These are phyloP conservation scores for Lycophotia porphyrea DNA, from an alignment of 2,888 invertebrate genomes.

Conservation along the genomic window DNA sequence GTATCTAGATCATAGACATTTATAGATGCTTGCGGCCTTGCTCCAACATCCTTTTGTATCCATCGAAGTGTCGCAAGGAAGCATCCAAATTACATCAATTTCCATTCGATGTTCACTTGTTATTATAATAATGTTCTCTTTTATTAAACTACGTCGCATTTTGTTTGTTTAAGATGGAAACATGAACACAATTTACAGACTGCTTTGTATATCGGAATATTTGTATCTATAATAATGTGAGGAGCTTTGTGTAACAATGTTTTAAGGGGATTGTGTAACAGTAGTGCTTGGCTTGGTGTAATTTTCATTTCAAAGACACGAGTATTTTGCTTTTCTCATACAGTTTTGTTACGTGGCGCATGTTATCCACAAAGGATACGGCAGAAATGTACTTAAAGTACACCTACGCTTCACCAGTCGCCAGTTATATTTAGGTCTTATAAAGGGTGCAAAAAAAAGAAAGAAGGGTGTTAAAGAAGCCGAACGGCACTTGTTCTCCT, in stretches of 20 bases:
- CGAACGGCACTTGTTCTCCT: too few relatives aligned
- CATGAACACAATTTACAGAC: conserved; percentile 45
- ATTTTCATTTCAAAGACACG: neutral
- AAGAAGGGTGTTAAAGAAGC: too few relatives aligned
- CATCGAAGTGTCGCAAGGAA: conserved; percentile 41
- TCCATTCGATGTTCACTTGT: conserved; percentile 40
- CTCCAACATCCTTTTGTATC: conserved; percentile 33
- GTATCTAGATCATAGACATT: conserved; percentile 12
- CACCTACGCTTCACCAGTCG: neutral
- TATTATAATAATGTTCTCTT: conserved; percentile 37
- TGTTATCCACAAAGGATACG: neutral
- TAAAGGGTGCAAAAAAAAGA: too few relatives aligned
- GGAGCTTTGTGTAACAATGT: neutral
- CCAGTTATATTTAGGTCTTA: neutral
- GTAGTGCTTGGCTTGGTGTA: neutral
- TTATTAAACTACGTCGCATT: conserved; percentile 27
- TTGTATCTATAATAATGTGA: conserved; percentile 26
- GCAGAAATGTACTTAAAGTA: neutral
- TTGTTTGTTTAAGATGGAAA: conserved; percentile 24
- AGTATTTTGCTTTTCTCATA: neutral
- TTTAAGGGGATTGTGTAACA: neutral
- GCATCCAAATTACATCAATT: conserved; percentile 50
- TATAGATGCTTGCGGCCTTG: conserved; percentile 8
- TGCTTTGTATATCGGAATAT: conserved; percentile 38
- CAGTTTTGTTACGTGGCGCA: neutral